Evolutionary conservation across 2,888 invertebrate species (phyloP).

Genomic region (Melieria crassipennis): DNA sequence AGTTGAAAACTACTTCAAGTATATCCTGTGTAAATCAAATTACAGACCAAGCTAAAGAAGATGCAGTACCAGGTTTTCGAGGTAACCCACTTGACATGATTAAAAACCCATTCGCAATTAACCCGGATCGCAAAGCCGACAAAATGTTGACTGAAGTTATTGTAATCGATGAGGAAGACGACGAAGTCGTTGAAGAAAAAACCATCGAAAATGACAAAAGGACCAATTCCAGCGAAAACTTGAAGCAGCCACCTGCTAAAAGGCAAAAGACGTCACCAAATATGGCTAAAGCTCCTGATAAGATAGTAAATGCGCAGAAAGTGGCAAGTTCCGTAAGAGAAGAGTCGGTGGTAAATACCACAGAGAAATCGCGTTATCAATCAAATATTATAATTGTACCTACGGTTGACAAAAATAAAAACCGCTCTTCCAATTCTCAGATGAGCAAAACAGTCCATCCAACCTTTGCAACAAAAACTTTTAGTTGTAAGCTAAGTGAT

Average conservation of each 20-base stretch:
- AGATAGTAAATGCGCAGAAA: slow-evolving; percentile 12
- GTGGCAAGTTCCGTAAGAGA: slow-evolving; percentile 12
- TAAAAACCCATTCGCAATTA: no score
- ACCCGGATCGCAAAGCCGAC: no score
- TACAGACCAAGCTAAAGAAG: no score
- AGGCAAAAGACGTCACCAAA: slow-evolving; percentile 35
- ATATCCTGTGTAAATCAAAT: no score
- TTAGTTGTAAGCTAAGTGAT: slow-evolving; percentile 38
- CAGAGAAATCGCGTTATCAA: slow-evolving; percentile 37
- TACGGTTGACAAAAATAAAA: slow-evolving; percentile 39
- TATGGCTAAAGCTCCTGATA: slow-evolving; percentile 20
- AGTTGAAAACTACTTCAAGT: no score
- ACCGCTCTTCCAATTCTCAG: neutral
- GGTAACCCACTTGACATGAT: no score
- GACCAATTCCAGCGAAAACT: neutral
- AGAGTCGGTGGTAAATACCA: slow-evolving; percentile 27
- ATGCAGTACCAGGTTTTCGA: no score
- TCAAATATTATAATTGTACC: slow-evolving; percentile 47
- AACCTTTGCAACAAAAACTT: slow-evolving; percentile 46
- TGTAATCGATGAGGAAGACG: slow-evolving; percentile 38
- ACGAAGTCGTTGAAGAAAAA: slow-evolving; percentile 9
- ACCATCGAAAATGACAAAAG: neutral
- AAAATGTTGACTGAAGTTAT: slow-evolving; percentile 34
- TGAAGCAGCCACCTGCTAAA: slow-evolving; percentile 24
- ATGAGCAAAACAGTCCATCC: slow-evolving; percentile 21